phyloP scores from a whole-genome alignment of 2,113 vertebrate genomes.

The Salvelinus sp. region DNA sequence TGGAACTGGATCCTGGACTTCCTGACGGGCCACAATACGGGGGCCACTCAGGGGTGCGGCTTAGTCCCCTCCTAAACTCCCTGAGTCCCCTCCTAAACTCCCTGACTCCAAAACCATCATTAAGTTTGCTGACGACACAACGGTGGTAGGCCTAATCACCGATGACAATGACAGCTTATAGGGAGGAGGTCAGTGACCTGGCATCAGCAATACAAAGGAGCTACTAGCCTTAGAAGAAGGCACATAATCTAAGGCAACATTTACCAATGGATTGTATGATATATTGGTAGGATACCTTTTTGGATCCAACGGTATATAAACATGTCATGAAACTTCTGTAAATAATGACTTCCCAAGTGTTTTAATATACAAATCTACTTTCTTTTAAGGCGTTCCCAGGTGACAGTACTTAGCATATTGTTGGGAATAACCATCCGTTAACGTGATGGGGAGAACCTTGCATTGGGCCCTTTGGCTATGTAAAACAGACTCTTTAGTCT shows the following conservation, averaged over 20 bases:
- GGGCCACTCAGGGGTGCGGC: too few species aligned
- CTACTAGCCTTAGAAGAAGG: conserved; percentile 36
- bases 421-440: conserved; percentile 74
- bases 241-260: conserved; percentile 46
- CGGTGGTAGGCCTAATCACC: too few species aligned
- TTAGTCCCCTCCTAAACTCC: too few species aligned
- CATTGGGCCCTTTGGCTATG: conserved; percentile 71
- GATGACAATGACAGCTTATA: too few species aligned
- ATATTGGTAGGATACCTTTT: neutral
- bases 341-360: conserved; percentile 71
- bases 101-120: too few species aligned
- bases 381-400: conserved; percentile 66
- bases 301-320: conserved; percentile 43
- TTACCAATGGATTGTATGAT: conserved; percentile 42
- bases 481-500: conserved; percentile 75
- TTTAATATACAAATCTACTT: conserved; percentile 64
- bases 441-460: conserved; percentile 60
- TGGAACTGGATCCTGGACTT: too few species aligned
- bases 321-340: conserved; percentile 60
- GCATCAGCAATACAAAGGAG: conserved; percentile 12
- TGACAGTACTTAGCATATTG: conserved; percentile 74
- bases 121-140: too few species aligned
- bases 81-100: too few species aligned
- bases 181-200: too few species aligned
- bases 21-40: too few species aligned